These are phyloP conservation scores for Orycteropus afer DNA, from an alignment of 2,113 vertebrate species.

Conservation along the genomic window DNA sequence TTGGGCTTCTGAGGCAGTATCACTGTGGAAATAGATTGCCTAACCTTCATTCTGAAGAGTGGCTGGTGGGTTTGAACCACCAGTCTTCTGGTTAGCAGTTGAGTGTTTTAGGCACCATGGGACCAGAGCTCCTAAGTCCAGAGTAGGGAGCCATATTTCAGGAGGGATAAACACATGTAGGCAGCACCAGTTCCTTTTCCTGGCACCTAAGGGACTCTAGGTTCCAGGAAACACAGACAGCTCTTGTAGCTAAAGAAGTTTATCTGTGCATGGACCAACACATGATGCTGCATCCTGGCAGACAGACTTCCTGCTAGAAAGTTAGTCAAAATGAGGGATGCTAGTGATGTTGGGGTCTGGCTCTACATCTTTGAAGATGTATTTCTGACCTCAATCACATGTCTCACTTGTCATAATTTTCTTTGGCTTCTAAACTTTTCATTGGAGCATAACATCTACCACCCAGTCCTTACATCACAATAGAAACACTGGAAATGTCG, in stretches of 20 bases:
- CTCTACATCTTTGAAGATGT: background rate
- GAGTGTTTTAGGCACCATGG: too few species aligned
- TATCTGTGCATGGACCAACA: background rate
- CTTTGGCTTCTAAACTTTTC: background rate
- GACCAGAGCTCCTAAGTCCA: too few species aligned
- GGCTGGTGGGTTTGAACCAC: too few species aligned
- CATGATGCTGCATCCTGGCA: background rate
- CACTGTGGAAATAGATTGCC: too few species aligned
- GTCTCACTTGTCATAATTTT: constrained; percentile 19
- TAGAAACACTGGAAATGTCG: background rate
- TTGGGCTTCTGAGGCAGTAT: too few species aligned
- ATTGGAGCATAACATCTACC: background rate
- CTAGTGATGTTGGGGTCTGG: background rate
- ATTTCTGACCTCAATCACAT: background rate
- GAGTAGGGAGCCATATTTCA: background rate
- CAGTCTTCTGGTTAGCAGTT: too few species aligned
- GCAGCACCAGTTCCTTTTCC: constrained; percentile 6
- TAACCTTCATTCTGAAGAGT: too few species aligned
- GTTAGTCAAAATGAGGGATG: background rate
- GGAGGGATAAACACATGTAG: constrained; percentile 50
- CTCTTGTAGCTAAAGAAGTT: background rate
- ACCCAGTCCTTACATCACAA: background rate
- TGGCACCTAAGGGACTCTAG: background rate
- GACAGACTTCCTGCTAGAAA: background rate
- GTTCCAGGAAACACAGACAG: constrained; percentile 22